Evolutionary conservation across 2,888 invertebrate genomes (phyloP), one percentile per base, ranked within the genome.

Genomic region (Agriotes lineatus): DNA sequence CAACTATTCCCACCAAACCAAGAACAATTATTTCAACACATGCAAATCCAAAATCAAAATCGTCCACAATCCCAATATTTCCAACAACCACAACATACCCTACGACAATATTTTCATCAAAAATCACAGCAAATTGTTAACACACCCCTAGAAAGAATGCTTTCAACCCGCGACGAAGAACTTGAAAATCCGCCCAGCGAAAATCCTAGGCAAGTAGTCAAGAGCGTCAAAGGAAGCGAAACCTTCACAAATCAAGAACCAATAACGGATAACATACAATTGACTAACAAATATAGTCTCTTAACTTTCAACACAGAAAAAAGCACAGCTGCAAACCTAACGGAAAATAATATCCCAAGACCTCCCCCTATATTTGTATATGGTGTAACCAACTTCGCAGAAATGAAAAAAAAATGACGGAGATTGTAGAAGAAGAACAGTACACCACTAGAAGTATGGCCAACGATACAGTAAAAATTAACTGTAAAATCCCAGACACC

Each of bases 281-380:
- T 44, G 42, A 35, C 20, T 20, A 6, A 42, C n/a, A 59, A 37
- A 20, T 44, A 44, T 10, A 20, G 25, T 14, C 10, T 12, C 45
- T 45, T 45, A 45, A 14, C 45, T 18, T 3, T 18, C 6, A 16
- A 14, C 16, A 45, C 12, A 45, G 14, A 45, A n/a, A n/a, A n/a
- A n/a, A n/a, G n/a, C n/a, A n/a, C n/a, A n/a, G n/a, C n/a, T n/a
- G n/a, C n/a, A n/a, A n/a, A n/a, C n/a, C n/a, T n/a, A n/a, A n/a
- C n/a, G n/a, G n/a, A n/a, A n/a, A n/a, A n/a, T n/a, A n/a, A n/a
- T n/a, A n/a, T n/a, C n/a, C n/a, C n/a, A n/a, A 20, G 22, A 20
- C 48, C 48, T 20, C 22, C 22, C 12, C 37, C n/a, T 19, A 48
- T 48, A 48, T n/a, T n/a, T n/a, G n/a, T n/a, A n/a, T 48, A 48